A percentile compares a stretch with the other conserved stretches of the same genome.
Conservation (phyloP, 2,113 vertebrate species). For the Thunnus maccoyii region DNA sequence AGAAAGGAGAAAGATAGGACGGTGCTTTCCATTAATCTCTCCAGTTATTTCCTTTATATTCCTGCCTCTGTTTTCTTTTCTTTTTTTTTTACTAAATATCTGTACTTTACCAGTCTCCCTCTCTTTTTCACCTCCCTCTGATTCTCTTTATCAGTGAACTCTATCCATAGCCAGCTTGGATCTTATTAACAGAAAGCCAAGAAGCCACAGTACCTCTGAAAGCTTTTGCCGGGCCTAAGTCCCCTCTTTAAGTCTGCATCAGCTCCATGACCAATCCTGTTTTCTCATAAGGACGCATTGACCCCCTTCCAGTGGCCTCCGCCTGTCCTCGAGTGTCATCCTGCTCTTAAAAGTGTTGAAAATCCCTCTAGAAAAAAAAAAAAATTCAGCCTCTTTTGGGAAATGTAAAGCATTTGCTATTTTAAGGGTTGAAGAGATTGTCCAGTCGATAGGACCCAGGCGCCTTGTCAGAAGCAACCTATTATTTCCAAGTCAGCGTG, state of each 20-base stretch:
- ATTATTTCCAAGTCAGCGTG: constrained; percentile 51
- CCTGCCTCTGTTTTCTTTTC: constrained; percentile 19
- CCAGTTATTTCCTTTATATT: constrained; percentile 32
- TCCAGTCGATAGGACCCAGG: constrained; percentile 44
- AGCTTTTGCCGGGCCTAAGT: constrained; percentile 59
- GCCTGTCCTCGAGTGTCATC: constrained; percentile 42
- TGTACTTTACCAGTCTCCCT: constrained; percentile 9
- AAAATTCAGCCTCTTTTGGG: constrained; percentile 42
- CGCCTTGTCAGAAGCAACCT: constrained; percentile 17
- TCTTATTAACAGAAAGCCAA: constrained; percentile 71
- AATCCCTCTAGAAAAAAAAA: constrained; percentile 36
- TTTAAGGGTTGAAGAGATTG: constrained; percentile 49
- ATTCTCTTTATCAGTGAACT: constrained; percentile 50
- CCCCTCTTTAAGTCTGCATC: constrained; percentile 69
- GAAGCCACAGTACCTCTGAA: constrained; percentile 60
- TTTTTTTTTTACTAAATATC: constrained; percentile 21
- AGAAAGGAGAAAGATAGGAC: not conserved
- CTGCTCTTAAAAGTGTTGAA: constrained; percentile 57
- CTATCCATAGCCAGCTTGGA: constrained; percentile 50
- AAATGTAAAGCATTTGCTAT: constrained; percentile 52
- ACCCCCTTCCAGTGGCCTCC: constrained; percentile 60
- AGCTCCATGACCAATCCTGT: constrained; percentile 83
- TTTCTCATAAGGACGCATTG: constrained; percentile 68
- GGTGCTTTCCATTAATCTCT: constrained; percentile 45
- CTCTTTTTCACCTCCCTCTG: constrained; percentile 33